Base-by-base conservation (phyloP, 2,113 vertebrate genomes). In the Zingel zingel region DNA sequence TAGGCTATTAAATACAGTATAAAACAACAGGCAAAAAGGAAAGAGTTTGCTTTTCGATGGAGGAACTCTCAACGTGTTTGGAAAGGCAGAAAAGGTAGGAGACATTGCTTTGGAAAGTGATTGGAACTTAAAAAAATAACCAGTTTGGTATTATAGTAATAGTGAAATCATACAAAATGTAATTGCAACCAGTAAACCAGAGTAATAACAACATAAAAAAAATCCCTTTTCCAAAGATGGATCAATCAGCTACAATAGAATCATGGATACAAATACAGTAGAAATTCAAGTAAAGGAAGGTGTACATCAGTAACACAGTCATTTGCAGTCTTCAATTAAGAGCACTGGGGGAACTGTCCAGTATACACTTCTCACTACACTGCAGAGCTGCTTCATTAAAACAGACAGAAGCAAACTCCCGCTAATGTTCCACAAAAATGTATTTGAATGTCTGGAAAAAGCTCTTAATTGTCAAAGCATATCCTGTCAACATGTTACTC, bases 1-100 rank as follows among this genome's bases (percentile, higher is more conserved):
- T 95, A 95, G 59, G 89, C 93, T 95, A 94, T 96, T 96, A 96
- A 96, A 96, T 95, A 95, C 92, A 93, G 81, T 92, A 94, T 89
- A 93, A 95, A 93, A 94, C 87, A 93, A 88, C 43, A 90, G 78
- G 81, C 71, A 86, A 87, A 90, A 85, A 89, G 81, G 30, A 77
- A 84, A 63, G 59, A 39, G 30, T 76, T 85, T 87, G 74, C 57
- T 82, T 79, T 80, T 82, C 80, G 75, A 82, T 75, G 74, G 84
- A 83, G 43, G 23, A 85, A 84, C 70, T 78, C 75, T 77, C 59
- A 77, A 74, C 61, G 71, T 63, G 70, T 89, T 81, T 82, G 36
- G 67, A 88, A 80, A 88, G 77, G 48, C 58, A 85, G 84, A 63
- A 86, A 65, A 89, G 27, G 30, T 50, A 58, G 61, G 43, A 83